These are phyloP conservation scores for Atractosteus spatula DNA, from an alignment of 2,113 vertebrate species.

Conservation along the genomic window DNA sequence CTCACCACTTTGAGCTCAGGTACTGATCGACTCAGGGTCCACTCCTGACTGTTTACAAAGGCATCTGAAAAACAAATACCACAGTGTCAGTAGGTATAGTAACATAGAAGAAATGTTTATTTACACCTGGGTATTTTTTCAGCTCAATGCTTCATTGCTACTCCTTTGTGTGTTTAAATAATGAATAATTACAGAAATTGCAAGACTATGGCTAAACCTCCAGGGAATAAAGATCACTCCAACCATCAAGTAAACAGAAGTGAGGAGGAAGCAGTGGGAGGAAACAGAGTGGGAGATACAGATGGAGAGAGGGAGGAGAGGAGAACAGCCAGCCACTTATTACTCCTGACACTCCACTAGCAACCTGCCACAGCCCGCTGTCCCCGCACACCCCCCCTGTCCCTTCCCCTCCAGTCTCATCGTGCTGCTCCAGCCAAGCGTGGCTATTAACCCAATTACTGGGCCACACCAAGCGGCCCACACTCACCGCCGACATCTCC, in stretches of 20 bases:
- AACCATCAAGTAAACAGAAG: not conserved
- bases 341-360: not conserved
- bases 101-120: too few relatives aligned
- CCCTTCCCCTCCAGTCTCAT: too few relatives aligned
- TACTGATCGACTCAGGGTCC: slow-evolving; percentile 90
- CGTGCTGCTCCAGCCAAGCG: too few relatives aligned
- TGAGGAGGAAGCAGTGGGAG: not conserved
- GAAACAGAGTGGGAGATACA: not conserved
- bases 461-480: too few relatives aligned
- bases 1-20: slow-evolving; percentile 99
- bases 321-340: not conserved
- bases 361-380: not conserved
- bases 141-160: too few relatives aligned
- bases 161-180: too few relatives aligned
- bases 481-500: too few relatives aligned
- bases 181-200: too few relatives aligned
- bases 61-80: slow-evolving; percentile 79
- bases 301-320: not conserved
- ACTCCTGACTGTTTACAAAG: slow-evolving; percentile 98
- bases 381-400: not conserved
- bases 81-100: not conserved
- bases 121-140: too few relatives aligned
- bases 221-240: too few relatives aligned
- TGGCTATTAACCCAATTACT: too few relatives aligned
- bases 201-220: too few relatives aligned